Evolutionary conservation across 1,140 invertebrate genomes (phyloP), one percentile per base, ranked within the genome.

Genomic region (Eriosoma lanigerum): DNA sequence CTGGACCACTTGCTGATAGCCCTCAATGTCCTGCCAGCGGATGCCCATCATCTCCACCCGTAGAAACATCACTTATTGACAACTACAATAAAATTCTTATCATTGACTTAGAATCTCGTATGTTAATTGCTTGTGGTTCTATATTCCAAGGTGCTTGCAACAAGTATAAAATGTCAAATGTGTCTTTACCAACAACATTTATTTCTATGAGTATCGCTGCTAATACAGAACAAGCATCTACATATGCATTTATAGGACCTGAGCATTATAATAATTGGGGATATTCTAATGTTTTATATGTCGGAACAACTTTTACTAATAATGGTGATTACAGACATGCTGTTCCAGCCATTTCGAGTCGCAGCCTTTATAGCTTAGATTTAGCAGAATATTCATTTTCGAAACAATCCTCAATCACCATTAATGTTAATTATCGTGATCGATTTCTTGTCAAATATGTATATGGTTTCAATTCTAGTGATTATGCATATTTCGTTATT

Each of bases 371-470:
- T 83, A 90, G 91, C 64, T 86, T 96, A 32, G 90, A 92, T 81
- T 90, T 93, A 58, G 92, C 93, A 0, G 93, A 96, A 85, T 92
- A 90, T 82, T 92, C 93, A 3, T 96, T 96, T 84, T 92, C 91
- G 24, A 93, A 94, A 85, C 93, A 96, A 85, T 94, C 94, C 38
- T 89, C 92, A 62, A 88, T 96, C n/a, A 90, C 92, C 82, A 96
- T 97, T 81, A 95, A 97, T 87, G 94, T 96, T 15, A 96, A 96
- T 85, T 96, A 96, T 86, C 90, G 95, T 81, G 96, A 97, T 87
- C 95, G 96, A 85, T 97, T 96, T 87, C 88, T 97, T 10, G 95
- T 99, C 26, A 92, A 95, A 84, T 98, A 98, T 86, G 90, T 98
- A 3, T 97, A 97, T 87, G 96, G 96, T 15, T 98, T 99, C 85